Conservation (phyloP, 2,888 invertebrate species). For the Meandrusa payeni region DNA sequence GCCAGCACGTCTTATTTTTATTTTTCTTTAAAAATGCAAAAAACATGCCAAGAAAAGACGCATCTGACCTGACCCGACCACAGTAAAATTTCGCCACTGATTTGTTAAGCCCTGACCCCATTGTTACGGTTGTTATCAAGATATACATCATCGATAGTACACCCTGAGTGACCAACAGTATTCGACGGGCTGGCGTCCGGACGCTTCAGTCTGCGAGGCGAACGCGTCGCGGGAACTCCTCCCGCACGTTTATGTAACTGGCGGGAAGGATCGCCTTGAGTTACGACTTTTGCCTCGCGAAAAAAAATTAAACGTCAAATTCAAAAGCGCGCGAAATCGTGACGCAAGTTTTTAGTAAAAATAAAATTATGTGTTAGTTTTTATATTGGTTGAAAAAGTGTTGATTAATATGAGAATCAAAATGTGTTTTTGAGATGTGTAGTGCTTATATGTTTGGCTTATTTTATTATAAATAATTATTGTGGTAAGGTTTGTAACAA, state of each 20-base stretch:
- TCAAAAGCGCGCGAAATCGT: conserved; percentile 18
- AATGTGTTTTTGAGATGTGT: conserved; percentile 1
- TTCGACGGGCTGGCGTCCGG: conserved; percentile 42
- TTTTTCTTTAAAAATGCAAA: background rate
- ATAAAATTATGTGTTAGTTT: conserved; percentile 2
- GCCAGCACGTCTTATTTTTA: background rate
- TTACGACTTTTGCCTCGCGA: conserved; percentile 21
- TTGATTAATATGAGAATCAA: background rate
- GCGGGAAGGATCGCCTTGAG: conserved; percentile 3
- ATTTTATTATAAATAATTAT: conserved; percentile 3
- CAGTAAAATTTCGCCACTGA: conserved; percentile 32
- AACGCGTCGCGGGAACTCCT: conserved; percentile 53
- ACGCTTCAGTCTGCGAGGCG: conserved; percentile 64
- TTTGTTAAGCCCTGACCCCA: conserved; percentile 68
- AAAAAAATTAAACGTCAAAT: conserved; percentile 20
- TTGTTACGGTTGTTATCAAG: conserved; percentile 64
- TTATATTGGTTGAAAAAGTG: background rate
- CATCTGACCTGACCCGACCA: conserved; percentile 2
- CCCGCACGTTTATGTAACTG: conserved; percentile 29
- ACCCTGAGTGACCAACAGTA: conserved; percentile 61
- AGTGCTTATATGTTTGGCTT: background rate
- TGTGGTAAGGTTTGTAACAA: conserved; percentile 25
- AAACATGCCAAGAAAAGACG: background rate
- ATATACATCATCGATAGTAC: conserved; percentile 71
- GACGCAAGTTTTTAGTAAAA: background rate